phyloP scores from a whole-genome alignment of 2,113 vertebrate species.

The Onychostoma macrolepis region DNA sequence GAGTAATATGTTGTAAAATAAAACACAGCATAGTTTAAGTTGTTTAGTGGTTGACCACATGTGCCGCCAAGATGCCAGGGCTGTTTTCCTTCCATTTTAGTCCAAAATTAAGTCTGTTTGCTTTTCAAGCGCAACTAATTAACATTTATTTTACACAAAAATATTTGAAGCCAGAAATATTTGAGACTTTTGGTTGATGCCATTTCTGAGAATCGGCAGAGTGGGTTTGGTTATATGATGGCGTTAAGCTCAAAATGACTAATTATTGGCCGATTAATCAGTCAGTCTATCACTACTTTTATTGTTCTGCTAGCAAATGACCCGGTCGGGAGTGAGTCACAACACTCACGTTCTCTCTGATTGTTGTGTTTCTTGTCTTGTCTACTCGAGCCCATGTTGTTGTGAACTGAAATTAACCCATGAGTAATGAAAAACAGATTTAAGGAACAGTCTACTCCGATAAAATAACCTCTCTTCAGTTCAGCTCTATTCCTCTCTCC shows the following conservation, averaged over 20 bases:
- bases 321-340: slow-evolving; percentile 10
- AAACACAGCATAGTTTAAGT: background rate
- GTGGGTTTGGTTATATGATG: slow-evolving; percentile 16
- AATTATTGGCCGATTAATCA: background rate
- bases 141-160: background rate
- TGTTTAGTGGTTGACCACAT: background rate
- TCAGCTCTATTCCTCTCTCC: background rate
- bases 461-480: background rate
- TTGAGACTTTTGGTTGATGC: background rate
- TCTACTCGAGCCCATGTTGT: background rate
- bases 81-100: background rate
- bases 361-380: slow-evolving; percentile 22
- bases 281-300: background rate
- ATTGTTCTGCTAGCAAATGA: slow-evolving; percentile 2
- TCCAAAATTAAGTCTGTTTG: background rate
- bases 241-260: background rate
- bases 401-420: background rate
- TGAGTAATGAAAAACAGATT: background rate
- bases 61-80: background rate
- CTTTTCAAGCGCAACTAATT: background rate
- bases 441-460: background rate
- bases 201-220: background rate
- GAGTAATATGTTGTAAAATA: background rate
- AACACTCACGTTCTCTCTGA: background rate
- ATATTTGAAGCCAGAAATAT: background rate